A percentile compares a stretch with the other conserved stretches of the same genome.
These are phyloP conservation scores for Chrysomallon squamiferum DNA, from an alignment of 1,140 invertebrate species.

Conservation along the genomic window DNA sequence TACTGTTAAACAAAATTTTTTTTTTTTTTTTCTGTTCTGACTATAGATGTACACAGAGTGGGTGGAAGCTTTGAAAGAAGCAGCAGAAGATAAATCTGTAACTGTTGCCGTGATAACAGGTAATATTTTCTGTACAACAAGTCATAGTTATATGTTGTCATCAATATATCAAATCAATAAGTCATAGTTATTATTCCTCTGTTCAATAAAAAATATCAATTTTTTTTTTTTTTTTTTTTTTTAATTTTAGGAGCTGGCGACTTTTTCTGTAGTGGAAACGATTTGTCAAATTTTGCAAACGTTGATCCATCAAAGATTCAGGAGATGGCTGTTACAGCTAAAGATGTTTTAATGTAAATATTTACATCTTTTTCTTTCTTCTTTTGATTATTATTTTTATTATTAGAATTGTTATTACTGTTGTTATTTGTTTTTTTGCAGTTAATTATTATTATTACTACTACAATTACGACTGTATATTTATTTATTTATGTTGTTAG, in stretches of 20 bases:
- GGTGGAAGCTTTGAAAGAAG: slow-evolving; percentile 72
- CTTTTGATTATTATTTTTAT: not conserved
- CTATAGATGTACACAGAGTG: slow-evolving; percentile 75
- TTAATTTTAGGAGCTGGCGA: slow-evolving; percentile 70
- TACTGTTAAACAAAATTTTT: too few relatives aligned
- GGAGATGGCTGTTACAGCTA: slow-evolving; percentile 60
- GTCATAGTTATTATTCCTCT: too few relatives aligned
- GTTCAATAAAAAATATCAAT: too few relatives aligned
- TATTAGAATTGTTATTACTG: too few relatives aligned
- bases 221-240: too few relatives aligned
- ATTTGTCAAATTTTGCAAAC: slow-evolving; percentile 71
- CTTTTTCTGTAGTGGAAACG: slow-evolving; percentile 88
- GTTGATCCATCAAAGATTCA: slow-evolving; percentile 57
- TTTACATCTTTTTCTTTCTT: not conserved
- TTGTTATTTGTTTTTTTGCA: too few relatives aligned
- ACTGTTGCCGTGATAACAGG: slow-evolving; percentile 75
- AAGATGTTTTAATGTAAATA: slow-evolving; percentile 59
- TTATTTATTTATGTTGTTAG: too few relatives aligned
- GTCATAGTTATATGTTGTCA: too few relatives aligned
- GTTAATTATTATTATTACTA: too few relatives aligned
- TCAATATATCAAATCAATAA: too few relatives aligned
- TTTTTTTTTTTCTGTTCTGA: too few relatives aligned
- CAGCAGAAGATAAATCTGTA: slow-evolving; percentile 71
- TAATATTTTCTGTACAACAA: slow-evolving; percentile 16
- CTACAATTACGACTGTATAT: too few relatives aligned